Base-by-base conservation (phyloP, 2,113 vertebrate genomes). In the Hippocampus zosterae region DNA sequence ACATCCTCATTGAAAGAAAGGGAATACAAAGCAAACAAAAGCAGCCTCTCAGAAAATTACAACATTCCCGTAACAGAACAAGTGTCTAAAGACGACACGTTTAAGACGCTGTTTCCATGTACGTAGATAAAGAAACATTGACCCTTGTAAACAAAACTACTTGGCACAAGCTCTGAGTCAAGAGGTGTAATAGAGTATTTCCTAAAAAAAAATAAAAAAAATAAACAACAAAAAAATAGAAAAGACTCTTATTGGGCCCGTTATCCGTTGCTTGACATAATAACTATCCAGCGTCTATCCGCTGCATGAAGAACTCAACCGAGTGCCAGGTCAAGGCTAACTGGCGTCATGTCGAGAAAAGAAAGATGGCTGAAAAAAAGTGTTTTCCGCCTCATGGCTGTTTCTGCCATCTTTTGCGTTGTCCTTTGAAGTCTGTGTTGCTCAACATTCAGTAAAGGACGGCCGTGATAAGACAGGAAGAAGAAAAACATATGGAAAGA, bases 131-230 rank as follows among this genome's bases (percentile, higher is more conserved):
- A 60, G 3, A 75, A 60, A 33, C 27, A 60, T 60, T 74, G 65
- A 23, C 67, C 62, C 69, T 70, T 70, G 18, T 60, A 53, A 69
- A 60, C 48, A 29, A 71, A 77, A 81, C 68, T 68, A 53, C 72
- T 67, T 42, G 10, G 46, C 59, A 19, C 15, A 60, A 77, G 2
- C 27, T 40, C 77, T 37, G 21, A 70, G 69, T 79, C 11, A 52
- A 72, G 74, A 67, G 55, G 46, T 33, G 57, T 37, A 21, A 25
- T 25, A 13, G 19, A 19, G 12, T 21, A 23, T 55, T 62, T 75
- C 37, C 25, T 15, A 13, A 13, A 18, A 50, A 50, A 19, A 37
- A 52, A 27, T 27, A 1, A 27, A 27, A 27, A 27, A 27, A 27
- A 27, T 27, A 19, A 8, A 60, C 46, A 2, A 40, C 48, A 29